Conservation (phyloP, 2,888 invertebrate species). For the Tolmerus cingulatus region DNA sequence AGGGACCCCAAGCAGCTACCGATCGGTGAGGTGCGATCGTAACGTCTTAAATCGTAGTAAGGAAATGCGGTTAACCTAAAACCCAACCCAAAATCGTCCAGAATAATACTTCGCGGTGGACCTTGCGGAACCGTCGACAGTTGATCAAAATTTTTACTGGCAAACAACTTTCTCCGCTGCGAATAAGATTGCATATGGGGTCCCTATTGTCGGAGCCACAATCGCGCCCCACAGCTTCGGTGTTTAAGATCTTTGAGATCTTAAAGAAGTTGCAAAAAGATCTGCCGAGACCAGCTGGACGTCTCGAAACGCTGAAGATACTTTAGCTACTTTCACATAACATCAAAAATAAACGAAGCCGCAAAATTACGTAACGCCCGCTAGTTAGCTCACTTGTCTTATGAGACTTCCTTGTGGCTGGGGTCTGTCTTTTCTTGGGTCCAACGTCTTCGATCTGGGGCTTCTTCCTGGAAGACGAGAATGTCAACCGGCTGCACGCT, state of each 20-base stretch:
- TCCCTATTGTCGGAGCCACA: not conserved
- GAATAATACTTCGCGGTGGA: not conserved
- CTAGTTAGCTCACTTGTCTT: not conserved
- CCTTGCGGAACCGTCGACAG: not conserved
- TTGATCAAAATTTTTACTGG: conserved; percentile 23
- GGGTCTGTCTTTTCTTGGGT: not conserved
- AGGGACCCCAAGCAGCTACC: not conserved
- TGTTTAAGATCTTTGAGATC: not conserved
- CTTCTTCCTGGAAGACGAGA: conserved; percentile 25
- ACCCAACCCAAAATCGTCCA: not conserved
- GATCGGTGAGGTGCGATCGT: not conserved
- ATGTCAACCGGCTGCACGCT: not conserved
- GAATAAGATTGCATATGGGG: not conserved
- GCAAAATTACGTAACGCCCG: not conserved
- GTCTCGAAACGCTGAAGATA: not conserved
- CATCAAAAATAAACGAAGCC: not conserved
- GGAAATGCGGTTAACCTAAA: not conserved
- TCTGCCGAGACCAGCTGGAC: not conserved
- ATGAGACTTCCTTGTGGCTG: conserved; percentile 15
- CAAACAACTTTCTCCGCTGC: conserved; percentile 22
- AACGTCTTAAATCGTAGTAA: not conserved
- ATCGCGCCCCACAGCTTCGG: not conserved
- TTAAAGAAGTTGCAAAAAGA: conserved; percentile 4
- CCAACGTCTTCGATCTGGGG: not conserved
- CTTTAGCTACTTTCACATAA: conserved; percentile 31